Conservation (phyloP, 2,888 invertebrate genomes). For the Caenorhabditis wallacei region DNA sequence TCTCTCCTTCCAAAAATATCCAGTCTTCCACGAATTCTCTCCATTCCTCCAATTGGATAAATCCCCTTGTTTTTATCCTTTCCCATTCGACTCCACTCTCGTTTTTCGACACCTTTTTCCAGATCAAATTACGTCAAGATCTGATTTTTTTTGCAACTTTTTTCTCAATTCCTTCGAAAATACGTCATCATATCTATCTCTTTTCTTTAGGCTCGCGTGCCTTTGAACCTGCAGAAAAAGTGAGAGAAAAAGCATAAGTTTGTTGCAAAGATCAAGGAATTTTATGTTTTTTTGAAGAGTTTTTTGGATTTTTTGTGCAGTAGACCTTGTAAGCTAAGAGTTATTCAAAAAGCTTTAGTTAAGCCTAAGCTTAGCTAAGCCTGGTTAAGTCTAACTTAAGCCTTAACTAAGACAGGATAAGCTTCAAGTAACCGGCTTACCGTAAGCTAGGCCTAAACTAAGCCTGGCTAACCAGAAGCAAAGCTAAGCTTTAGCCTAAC, state of each 20-base stretch:
- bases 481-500: too few species aligned
- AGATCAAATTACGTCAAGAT: conserved; percentile 15
- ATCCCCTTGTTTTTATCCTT: conserved; percentile 5
- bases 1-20: too few species aligned
- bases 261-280: conserved; percentile 2
- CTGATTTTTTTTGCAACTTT: conserved; percentile 17
- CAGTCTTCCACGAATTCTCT: neutral
- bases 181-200: conserved; percentile 23
- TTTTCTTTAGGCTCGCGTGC: neutral
- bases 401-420: too few species aligned
- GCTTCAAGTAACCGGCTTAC: too few species aligned
- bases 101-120: neutral
- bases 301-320: conserved; percentile 1
- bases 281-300: too few species aligned
- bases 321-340: too few species aligned
- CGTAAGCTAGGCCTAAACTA: too few species aligned
- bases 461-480: too few species aligned
- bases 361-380: too few species aligned
- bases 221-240: neutral
- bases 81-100: neutral
- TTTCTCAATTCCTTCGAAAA: conserved; percentile 5
- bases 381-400: too few species aligned
- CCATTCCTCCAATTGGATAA: too few species aligned
- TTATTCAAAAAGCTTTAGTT: too few species aligned
- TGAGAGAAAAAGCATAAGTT: neutral